Base-by-base conservation (phyloP, 2,113 vertebrate genomes). In the Pygathrix nemaeus region DNA sequence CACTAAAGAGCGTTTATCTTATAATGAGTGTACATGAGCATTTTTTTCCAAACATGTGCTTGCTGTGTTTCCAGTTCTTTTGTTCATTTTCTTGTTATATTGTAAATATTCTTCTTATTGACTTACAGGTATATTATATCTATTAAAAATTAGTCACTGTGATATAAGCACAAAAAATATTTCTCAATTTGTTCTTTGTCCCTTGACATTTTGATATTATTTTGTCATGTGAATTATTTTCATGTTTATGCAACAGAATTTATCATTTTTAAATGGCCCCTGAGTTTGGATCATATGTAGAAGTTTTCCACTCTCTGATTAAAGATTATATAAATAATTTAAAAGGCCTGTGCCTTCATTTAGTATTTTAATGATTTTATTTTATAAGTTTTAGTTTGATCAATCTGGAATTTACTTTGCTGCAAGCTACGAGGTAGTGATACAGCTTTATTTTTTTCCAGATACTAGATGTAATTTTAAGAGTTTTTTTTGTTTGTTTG, bases 161-260 rank as follows among this genome's bases (percentile, higher is more conserved):
- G 32, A 40, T 75, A n/a, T 21, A 14, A 76, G 11, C 12, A 82
- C 18, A 30, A 91, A 80, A 75, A 93, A 32, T 10, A 32, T n/a
- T 92, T 76, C 14, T 30, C 18, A 20, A n/a, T 35, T 38, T 89
- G 4, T 81, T 55, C 16, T 64, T 93, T 88, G 25, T 75, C 23
- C 96, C 89, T 90, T 84, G 76, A 64, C 45, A 21, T 73, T 90
- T 93, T 94, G 72, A 25, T n/a, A 43, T 78, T 81, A 23, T 91
- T 82, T 91, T 21, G 3, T 12, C 55, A 76, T 57, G 23, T 72
- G 8, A 25, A n/a, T 50, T 92, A 43, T 73, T 96, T 90, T 90
- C 32, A 82, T 18, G 30, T 92, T 86, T 85, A 91, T 86, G 17
- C 8, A 73, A n/a, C 2, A 97, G 45, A 96, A 93, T 82, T 81